Percentiles rank a stretch among this genome's conserved stretches.
phyloP scores from a whole-genome alignment of 2,797 vertebrate genomes.

The Xyrichtys novacula region DNA sequence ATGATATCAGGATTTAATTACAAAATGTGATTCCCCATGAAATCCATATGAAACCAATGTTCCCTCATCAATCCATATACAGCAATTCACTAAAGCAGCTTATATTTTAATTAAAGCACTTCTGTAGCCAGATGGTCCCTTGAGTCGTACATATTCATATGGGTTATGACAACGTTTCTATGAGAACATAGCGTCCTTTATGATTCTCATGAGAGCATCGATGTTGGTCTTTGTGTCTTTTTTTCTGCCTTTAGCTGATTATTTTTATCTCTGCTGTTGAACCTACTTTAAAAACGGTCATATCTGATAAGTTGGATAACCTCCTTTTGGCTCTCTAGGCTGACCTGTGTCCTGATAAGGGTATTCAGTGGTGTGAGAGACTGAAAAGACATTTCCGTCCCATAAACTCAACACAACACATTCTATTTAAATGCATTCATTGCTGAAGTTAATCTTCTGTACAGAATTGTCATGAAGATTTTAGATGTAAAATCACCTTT shows the following conservation, averaged over 20 bases:
- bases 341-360: background rate
- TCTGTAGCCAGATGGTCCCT: background rate
- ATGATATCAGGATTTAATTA: no score
- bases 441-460: no score
- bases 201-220: background rate
- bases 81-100: no score
- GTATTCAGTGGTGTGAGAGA: background rate
- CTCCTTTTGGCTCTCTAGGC: background rate
- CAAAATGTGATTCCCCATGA: no score
- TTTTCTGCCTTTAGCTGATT: no score
- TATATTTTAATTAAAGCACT: slow-evolving; percentile 5
- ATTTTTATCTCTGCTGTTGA: no score
- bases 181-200: background rate
- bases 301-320: slow-evolving; percentile 1
- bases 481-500: no score
- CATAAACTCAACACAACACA: background rate
- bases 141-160: background rate
- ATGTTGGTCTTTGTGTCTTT: background rate
- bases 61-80: no score
- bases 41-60: no score
- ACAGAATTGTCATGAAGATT: no score
- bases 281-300: no score
- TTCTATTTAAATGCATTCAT: no score
- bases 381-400: background rate
- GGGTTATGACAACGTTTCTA: background rate